Base-by-base conservation (phyloP, 2,797 vertebrate species). In the Characodon lateralis region DNA sequence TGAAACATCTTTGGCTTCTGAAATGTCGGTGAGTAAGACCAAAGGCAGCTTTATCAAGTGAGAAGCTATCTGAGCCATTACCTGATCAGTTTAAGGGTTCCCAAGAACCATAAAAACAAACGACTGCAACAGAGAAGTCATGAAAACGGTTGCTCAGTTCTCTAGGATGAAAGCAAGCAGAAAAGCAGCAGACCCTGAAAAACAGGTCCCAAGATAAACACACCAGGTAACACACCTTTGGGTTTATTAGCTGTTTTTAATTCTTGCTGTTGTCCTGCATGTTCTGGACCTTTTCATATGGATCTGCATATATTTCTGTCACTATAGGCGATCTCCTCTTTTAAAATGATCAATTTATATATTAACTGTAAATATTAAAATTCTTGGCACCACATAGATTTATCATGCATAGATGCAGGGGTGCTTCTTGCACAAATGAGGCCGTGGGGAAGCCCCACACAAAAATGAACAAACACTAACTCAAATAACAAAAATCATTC, bases 201-300 rank as follows among this genome's bases (percentile, higher is more conserved):
- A 87, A 85, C 81, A 82, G 83, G 89, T 89, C 90, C 79, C 78
- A 90, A 82, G 77, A 82, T 85, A 91, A 94, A 94, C 88, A 90
- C 70, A 79, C 73, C 82, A 82, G 82, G 81, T 83, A 84, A 83
- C 81, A 88, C 80, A 89, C 75, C 82, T 83, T 76, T 74, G 82
- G 81, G 78, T 84, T 81, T 74, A 83, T 89, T 89, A 84, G 58
- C 81, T 61, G 86, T 88, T 87, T 87, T 80, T 73, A 86, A 74
- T 79, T 73, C 61, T 41, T 76, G 26, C 31, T 58, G 39, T 59
- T 43, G 74, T 83, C 76, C 56, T 71, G 24, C 16, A 48, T 46
- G 41, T 48, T 26, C 6, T 46, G 43, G 43, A 46, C 0, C 66
- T 69, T 69, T 46, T n/a, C 3, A 46, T 69, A 14, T 68, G 65